These are phyloP conservation scores for Latrodectus hesperus DNA, from an alignment of 2,888 invertebrate species.

Conservation along the genomic window DNA sequence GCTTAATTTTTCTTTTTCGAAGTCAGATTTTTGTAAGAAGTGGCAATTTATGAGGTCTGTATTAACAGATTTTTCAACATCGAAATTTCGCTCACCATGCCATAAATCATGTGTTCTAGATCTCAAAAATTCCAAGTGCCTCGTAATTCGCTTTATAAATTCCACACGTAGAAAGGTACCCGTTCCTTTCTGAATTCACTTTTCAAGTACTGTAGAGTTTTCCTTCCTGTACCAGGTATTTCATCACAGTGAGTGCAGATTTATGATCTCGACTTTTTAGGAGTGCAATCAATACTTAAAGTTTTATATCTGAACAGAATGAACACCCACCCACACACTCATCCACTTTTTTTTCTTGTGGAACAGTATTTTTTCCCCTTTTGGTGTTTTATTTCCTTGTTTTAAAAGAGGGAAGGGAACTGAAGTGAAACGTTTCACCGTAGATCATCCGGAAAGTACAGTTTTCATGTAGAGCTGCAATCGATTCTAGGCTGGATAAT, in stretches of 20 bases:
- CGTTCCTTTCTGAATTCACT: background rate
- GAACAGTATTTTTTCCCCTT: conserved; percentile 5
- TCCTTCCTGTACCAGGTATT: conserved; percentile 39
- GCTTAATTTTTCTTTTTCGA: no score
- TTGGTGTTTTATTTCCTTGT: conserved; percentile 29
- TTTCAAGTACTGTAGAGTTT: conserved; percentile 36
- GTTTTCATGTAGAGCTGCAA: background rate
- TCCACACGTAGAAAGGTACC: background rate
- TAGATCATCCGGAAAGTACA: background rate
- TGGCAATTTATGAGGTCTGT: no score
- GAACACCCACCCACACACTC: conserved; percentile 19
- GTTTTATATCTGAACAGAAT: conserved; percentile 46
- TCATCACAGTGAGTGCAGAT: conserved; percentile 55
- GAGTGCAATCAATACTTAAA: conserved; percentile 50
- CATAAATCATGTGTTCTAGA: no score
- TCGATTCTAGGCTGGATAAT: background rate
- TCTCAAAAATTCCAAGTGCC: background rate
- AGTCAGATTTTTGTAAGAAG: no score
- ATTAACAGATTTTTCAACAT: no score
- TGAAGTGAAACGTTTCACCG: background rate
- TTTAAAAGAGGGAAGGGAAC: conserved; percentile 18
- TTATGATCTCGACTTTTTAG: conserved; percentile 43
- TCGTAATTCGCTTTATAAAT: background rate
- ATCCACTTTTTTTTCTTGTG: conserved; percentile 15
- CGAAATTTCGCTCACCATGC: no score